Evolutionary conservation across 64 coral and sea anemone species (phyloP), one percentile per base, ranked within the genome.

Genomic region (Montipora capricornis): DNA sequence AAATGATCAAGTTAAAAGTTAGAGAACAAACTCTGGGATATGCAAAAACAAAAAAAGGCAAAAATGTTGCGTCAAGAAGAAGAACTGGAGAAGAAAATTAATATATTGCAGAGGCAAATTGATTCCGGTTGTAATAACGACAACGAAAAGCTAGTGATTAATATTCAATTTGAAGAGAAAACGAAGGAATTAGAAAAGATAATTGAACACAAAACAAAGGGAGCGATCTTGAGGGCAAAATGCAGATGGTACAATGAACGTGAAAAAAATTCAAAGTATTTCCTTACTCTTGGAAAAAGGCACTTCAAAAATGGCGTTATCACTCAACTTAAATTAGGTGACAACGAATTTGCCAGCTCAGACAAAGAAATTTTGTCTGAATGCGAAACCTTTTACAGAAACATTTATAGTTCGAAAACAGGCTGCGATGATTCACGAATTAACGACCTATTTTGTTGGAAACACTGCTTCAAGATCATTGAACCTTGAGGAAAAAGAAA

Each of bases 1-100:
- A 55, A 55, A 55, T 55, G 6, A 55, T 55, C 9, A 55, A 55
- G 52, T 10, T 55, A 55, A 55, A 55, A 55, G 55, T 83, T 58
- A 83, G 80, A 83, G 80, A 83, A 59, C 80, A 83, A 83, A 57
- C 80, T 60, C 11, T 83, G 49, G 17, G 19, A 59, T 83, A 83
- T 8, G 80, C 14, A 9, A 83, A 83, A 60, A 19, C 19, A 5
- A 55, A 55, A 55, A 55, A 55, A 26, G 52, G 52, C 52, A 55
- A 55, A 55, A 55, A 55, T 55, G 52, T 55, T 55, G 52, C 4
- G 57, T 60, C 11, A 83, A 60, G 80, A 83, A 83, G 53, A 83
- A 52, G 53, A 83, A 50, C 24, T 83, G 80, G 53, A 83, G 24
- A 58, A 50, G 8, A 58, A 4, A 60, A 61, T 60, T 57, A 55